Percentiles rank a stretch among this genome's conserved stretches.
Conservation (phyloP, 2,888 invertebrate genomes). For the Calliscelio sp. region DNA sequence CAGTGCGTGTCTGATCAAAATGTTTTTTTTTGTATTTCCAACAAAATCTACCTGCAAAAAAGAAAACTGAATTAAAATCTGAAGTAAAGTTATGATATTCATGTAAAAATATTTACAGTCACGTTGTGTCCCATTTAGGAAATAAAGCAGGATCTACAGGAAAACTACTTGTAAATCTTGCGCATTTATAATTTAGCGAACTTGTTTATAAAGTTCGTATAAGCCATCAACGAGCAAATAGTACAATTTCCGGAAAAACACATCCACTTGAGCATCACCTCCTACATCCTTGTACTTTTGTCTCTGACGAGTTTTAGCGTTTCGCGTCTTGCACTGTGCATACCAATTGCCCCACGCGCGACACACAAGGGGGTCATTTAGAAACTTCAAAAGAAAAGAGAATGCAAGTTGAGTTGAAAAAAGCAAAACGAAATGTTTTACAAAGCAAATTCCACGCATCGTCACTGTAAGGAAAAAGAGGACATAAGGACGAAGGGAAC, state of each 20-base stretch:
- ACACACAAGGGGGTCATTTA: conserved; percentile 70
- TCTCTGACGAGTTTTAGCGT: conserved; percentile 59
- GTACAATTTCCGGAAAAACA: conserved; percentile 44
- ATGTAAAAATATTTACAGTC: too few relatives aligned
- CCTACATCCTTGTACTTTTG: conserved; percentile 47
- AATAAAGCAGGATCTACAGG: neutral
- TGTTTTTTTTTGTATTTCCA: too few relatives aligned
- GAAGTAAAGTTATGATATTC: too few relatives aligned
- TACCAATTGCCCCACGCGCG: conserved; percentile 53
- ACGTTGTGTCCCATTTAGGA: too few relatives aligned
- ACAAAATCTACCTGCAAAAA: too few relatives aligned
- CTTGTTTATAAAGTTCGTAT: conserved; percentile 32
- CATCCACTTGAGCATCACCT: conserved; percentile 38
- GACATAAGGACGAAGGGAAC: conserved; percentile 45
- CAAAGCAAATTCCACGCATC: conserved; percentile 65
- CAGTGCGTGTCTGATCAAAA: too few relatives aligned
- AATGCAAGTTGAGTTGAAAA: conserved; percentile 60
- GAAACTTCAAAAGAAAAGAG: conserved; percentile 68
- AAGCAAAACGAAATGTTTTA: conserved; percentile 70
- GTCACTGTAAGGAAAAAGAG: conserved; percentile 43
- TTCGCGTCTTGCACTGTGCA: conserved; percentile 44
- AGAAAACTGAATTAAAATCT: too few relatives aligned
- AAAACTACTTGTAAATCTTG: neutral
- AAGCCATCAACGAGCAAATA: conserved; percentile 52
- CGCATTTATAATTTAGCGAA: neutral